phyloP scores from a whole-genome alignment of 2,113 vertebrate genomes.

The Microcebus lehilahytsara region DNA sequence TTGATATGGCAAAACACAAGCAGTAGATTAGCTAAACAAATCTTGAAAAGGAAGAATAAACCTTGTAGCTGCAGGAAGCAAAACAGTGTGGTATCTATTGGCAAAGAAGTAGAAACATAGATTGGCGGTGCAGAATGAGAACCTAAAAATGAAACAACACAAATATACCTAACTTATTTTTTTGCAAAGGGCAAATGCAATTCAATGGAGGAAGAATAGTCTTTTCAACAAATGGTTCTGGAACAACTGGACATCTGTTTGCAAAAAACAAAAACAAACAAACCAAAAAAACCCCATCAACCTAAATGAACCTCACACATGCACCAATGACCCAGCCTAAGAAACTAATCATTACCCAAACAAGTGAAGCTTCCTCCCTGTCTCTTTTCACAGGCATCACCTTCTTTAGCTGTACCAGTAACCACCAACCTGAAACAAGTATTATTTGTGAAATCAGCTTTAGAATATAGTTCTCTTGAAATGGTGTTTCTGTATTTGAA shows the following conservation, averaged over 20 bases:
- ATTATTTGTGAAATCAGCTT: neutral
- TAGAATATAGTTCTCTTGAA: neutral
- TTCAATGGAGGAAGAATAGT: neutral
- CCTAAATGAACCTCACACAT: neutral
- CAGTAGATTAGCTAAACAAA: neutral
- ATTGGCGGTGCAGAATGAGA: neutral
- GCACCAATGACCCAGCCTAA: neutral
- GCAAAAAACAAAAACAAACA: neutral
- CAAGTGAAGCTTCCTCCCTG: neutral
- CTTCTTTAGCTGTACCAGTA: neutral
- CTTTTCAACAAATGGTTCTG: neutral
- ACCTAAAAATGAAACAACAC: neutral
- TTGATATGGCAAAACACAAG: neutral
- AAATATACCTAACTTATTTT: neutral
- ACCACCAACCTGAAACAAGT: neutral
- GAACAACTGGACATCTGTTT: neutral
- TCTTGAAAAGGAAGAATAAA: neutral
- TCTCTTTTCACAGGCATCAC: neutral
- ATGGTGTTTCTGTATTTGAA: neutral
- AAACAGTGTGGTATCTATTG: neutral
- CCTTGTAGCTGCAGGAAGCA: neutral
- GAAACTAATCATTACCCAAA: conserved; percentile 8
- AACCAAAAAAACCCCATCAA: neutral
- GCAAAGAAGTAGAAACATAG: neutral
- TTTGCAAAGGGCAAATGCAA: neutral